Evolutionary conservation across 2,888 invertebrate species (phyloP).

Genomic region (Tipula unca): DNA sequence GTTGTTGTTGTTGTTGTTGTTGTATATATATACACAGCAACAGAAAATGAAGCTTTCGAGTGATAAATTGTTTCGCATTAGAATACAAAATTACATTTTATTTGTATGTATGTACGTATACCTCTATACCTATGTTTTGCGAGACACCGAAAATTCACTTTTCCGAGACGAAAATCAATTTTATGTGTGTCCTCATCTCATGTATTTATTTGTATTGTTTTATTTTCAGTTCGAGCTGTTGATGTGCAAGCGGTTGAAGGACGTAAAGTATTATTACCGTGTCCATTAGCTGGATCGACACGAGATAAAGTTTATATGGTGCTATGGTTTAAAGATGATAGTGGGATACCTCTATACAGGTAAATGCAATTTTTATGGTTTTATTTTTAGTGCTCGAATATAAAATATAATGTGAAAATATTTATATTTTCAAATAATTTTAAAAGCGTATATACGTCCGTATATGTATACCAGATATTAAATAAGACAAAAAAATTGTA

Average conservation of each 20-base stretch:
- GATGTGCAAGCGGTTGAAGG: constrained; percentile 57
- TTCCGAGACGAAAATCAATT: neutral
- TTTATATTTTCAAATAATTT: no score
- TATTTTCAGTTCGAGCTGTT: constrained; percentile 14
- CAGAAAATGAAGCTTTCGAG: neutral
- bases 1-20: no score
- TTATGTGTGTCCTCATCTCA: neutral
- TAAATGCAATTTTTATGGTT: constrained; percentile 31
- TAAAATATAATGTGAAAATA: no score
- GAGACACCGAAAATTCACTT: neutral
- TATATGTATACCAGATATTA: no score
- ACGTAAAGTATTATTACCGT: constrained; percentile 68
- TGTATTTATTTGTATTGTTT: neutral
- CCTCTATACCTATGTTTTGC: no score
- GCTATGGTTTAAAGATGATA: constrained; percentile 74
- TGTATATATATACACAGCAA: neutral
- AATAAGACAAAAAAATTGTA: no score
- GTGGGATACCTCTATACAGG: constrained; percentile 75
- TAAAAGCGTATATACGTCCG: no score
- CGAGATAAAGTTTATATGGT: constrained; percentile 78
- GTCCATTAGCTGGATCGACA: constrained; percentile 66
- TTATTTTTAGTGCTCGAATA: no score
- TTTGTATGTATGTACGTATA: neutral
- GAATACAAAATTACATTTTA: neutral
- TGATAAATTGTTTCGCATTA: neutral